Conservation (phyloP, 2,113 vertebrate genomes). For the Stigmatopora argus region DNA sequence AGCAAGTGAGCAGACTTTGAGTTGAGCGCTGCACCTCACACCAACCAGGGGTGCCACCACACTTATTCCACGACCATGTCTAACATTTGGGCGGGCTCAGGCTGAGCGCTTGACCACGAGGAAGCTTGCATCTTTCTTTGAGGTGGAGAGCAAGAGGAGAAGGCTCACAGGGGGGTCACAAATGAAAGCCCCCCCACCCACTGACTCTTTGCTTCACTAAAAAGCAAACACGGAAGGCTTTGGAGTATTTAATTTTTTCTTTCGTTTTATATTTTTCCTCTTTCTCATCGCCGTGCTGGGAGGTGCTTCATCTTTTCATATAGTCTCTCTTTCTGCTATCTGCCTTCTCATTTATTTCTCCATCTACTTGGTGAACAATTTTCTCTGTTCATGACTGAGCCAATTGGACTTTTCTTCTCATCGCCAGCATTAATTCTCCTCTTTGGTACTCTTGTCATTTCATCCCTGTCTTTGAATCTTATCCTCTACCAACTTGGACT, state of each 20-base stretch:
- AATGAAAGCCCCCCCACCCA: slow-evolving; percentile 40
- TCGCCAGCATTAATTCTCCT: slow-evolving; percentile 37
- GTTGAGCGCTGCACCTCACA: slow-evolving; percentile 42
- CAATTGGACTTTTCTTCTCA: slow-evolving; percentile 51
- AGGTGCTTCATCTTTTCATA: slow-evolving; percentile 76
- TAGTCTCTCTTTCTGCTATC: slow-evolving; percentile 72
- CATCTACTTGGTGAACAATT: slow-evolving; percentile 76
- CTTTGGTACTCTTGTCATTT: slow-evolving; percentile 34
- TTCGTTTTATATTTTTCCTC: slow-evolving; percentile 78
- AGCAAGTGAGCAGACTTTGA: slow-evolving; percentile 47
- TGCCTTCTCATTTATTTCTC: slow-evolving; percentile 78
- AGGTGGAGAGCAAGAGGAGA: slow-evolving; percentile 51
- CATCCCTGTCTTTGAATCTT: slow-evolving; percentile 55
- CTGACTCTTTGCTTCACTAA: slow-evolving; percentile 42
- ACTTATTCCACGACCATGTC: slow-evolving; percentile 50
- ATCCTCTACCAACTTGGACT: slow-evolving; percentile 65
- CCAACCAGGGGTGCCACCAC: slow-evolving; percentile 53
- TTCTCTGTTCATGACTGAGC: slow-evolving; percentile 68
- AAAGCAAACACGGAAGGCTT: slow-evolving; percentile 76
- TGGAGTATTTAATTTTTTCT: slow-evolving; percentile 81
- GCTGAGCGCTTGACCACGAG: slow-evolving; percentile 55
- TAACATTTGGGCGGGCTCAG: slow-evolving; percentile 53
- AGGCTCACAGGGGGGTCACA: slow-evolving; percentile 53
- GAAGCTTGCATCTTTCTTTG: slow-evolving; percentile 53
- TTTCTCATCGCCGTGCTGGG: slow-evolving; percentile 77